Evolutionary conservation across 2,888 invertebrate species (phyloP).

Genomic region (Eupithecia subumbrata): DNA sequence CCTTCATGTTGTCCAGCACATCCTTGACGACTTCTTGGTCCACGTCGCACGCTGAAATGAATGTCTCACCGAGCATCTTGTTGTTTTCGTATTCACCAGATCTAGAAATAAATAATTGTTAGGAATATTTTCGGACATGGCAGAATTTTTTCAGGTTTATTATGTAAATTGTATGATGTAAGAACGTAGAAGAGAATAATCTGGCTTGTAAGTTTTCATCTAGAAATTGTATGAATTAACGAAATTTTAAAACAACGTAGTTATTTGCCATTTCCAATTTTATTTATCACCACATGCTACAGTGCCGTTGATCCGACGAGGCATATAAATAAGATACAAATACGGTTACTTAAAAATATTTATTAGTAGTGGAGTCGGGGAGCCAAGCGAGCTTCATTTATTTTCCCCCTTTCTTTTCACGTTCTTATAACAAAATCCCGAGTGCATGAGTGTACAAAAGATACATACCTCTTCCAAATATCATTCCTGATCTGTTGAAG

Average conservation of each 20-base stretch:
- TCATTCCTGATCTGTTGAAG: conserved; percentile 95
- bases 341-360: too few species aligned
- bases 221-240: too few species aligned
- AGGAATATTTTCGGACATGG: too few species aligned
- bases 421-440: not conserved
- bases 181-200: not conserved
- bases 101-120: conserved; percentile 59
- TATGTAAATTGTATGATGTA: too few species aligned
- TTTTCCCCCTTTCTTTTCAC: not conserved
- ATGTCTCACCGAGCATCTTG: conserved; percentile 92
- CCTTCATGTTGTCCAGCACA: conserved; percentile 91
- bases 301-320: too few species aligned
- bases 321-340: too few species aligned
- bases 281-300: too few species aligned
- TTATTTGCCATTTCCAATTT: too few species aligned
- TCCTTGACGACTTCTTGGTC: conserved; percentile 95
- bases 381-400: not conserved
- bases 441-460: too few species aligned
- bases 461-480: conserved; percentile 89
- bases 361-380: not conserved
- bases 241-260: too few species aligned
- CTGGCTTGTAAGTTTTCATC: not conserved
- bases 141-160: too few species aligned
- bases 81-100: conserved; percentile 97
- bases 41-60: conserved; percentile 93